Base-by-base conservation (phyloP, 2,888 invertebrate genomes). In the Lycocerus yunnanus region DNA sequence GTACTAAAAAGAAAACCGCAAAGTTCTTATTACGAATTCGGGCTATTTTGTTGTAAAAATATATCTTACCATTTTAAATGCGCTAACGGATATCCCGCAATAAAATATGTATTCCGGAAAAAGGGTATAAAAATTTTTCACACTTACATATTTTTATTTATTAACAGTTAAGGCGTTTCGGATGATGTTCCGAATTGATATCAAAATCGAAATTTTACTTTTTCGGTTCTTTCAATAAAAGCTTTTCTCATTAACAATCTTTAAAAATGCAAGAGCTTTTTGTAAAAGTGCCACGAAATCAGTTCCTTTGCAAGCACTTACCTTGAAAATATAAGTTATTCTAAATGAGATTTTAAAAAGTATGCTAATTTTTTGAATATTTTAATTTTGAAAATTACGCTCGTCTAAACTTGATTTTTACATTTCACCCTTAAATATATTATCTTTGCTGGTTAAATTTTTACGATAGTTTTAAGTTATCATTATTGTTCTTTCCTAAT, bases 31-130 rank as follows among this genome's bases (percentile, higher is more conserved):
- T n/a, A 43, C 43, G 43, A n/a, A 43, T 43, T 43, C 43, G 43
- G n/a, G 43, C 43, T 43, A 43, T 43, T 43, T 43, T 43, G 43
- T 43, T 43, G 43, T 43, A 43, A 43, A 43, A 43, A 43, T 74
- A 71, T 70, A 68, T 71, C 70, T 71, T 68, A 72, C 70, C 71
- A 76, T 75, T 78, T 76, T 76, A 76, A 78, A 74, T 78, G 74
- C 69, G 68, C 67, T 76, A 72, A 72, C 76, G 78, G 76, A 78
- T 72, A 76, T 76, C 78, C 76, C 75, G 78, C 74, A 75, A 75
- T 78, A 78, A 78, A 78, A 74, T 74, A 70, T 74, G 71, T 70
- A 74, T 70, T 70, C 71, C 74, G 74, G 74, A 74, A 74, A 74
- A 74, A 68, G 74, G 70, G 68, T 68, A 69, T 74, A 75, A 75